phyloP scores from a whole-genome alignment of 2,797 vertebrate genomes.

The Clarias fuscus region DNA sequence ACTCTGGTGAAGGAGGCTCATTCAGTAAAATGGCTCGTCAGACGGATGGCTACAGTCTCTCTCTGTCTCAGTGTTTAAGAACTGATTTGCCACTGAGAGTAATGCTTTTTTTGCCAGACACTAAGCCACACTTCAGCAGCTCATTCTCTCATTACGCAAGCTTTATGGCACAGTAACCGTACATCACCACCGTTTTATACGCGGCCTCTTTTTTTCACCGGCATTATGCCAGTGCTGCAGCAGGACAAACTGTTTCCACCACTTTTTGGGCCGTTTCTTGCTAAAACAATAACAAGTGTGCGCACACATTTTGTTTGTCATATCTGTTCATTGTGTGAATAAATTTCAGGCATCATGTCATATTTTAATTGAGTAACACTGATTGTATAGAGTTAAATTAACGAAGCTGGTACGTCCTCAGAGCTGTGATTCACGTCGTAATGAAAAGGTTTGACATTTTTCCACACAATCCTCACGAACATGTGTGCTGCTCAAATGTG shows the following conservation, averaged over 20 bases:
- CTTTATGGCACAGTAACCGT: neutral
- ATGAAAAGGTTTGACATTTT: neutral
- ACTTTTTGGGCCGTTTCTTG: neutral
- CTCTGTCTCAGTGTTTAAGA: neutral
- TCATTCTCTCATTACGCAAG: neutral
- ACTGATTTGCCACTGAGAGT: neutral
- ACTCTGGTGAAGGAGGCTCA: constrained; percentile 8
- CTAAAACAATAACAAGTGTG: neutral
- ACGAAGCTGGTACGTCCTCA: neutral
- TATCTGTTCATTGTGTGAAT: neutral
- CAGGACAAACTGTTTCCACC: neutral
- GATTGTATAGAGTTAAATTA: neutral
- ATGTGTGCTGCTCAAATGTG: neutral
- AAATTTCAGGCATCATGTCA: neutral
- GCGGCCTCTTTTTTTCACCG: neutral
- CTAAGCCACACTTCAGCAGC: neutral
- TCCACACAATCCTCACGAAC: neutral
- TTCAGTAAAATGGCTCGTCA: neutral
- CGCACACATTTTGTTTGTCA: neutral
- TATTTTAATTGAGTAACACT: neutral
- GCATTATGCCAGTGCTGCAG: neutral
- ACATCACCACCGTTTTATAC: neutral
- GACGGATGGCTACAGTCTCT: neutral
- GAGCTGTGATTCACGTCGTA: neutral
- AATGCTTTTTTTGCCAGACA: neutral